Evolutionary conservation across 2,888 invertebrate genomes (phyloP).

Genomic region (Ellobium chinense): DNA sequence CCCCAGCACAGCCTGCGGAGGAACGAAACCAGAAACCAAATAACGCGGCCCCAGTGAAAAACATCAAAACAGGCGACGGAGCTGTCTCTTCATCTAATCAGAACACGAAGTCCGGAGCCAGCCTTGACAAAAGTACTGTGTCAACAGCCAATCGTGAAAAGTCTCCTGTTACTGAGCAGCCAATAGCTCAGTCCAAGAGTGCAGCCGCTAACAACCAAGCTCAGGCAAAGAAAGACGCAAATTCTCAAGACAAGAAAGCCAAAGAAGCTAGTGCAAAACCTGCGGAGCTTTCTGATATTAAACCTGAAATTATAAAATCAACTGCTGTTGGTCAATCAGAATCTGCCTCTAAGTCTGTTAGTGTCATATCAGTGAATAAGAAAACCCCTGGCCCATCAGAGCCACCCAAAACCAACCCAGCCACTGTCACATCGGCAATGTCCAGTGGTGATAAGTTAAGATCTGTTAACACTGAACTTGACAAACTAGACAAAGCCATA

Average conservation of each 20-base stretch:
- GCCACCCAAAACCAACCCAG: background rate
- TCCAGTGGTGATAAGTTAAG: slow-evolving; percentile 4
- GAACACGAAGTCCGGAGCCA: background rate
- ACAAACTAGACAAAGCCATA: slow-evolving; percentile 31
- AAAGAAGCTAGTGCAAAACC: background rate
- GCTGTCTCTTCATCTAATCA: slow-evolving; percentile 6
- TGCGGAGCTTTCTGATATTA: slow-evolving; percentile 8
- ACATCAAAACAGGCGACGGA: slow-evolving; percentile 14
- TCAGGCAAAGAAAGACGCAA: background rate
- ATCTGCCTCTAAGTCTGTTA: slow-evolving; percentile 1
- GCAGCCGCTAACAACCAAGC: background rate
- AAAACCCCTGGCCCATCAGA: background rate
- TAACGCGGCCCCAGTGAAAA: background rate
- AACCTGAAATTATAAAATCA: background rate
- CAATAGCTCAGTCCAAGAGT: background rate
- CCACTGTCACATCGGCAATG: background rate
- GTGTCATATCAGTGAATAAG: background rate
- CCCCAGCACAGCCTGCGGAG: background rate
- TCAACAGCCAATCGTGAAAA: background rate
- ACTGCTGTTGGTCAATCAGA: background rate
- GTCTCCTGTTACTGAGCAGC: slow-evolving; percentile 33
- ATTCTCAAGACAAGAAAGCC: background rate
- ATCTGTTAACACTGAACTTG: slow-evolving; percentile 25
- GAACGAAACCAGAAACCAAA: background rate
- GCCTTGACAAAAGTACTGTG: background rate